A percentile compares a stretch with the other conserved stretches of the same genome.
Conservation (phyloP, 1,140 invertebrate genomes). For the Penaeus indicus region DNA sequence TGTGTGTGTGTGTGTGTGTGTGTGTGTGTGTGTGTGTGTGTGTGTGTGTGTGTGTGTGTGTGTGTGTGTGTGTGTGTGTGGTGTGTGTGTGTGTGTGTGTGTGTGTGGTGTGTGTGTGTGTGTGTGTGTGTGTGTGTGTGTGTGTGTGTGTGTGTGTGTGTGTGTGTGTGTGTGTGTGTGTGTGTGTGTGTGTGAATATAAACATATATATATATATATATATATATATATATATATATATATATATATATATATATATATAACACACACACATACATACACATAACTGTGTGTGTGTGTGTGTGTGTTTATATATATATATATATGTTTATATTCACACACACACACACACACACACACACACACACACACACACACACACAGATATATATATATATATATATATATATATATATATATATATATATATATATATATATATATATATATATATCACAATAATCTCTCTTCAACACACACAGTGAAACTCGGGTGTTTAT, state of each 20-base stretch:
- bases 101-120: too few species aligned
- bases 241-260: neutral
- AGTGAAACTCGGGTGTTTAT: too few species aligned
- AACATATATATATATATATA: neutral
- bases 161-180: too few species aligned
- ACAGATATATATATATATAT: too few species aligned
- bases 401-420: neutral
- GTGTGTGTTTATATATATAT: neutral
- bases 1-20: too few species aligned
- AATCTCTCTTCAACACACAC: neutral
- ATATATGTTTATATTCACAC: neutral
- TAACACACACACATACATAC: too few species aligned
- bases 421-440: slow-evolving; percentile 11
- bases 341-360: slow-evolving; percentile 4
- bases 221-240: slow-evolving; percentile 13
- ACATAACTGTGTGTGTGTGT: neutral
- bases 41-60: too few species aligned
- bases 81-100: too few species aligned
- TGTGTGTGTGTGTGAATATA: neutral
- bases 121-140: too few species aligned
- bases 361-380: neutral
- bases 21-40: too few species aligned
- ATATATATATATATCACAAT: neutral
- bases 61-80: too few species aligned
- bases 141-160: too few species aligned